Base-by-base conservation (phyloP, 1,140 invertebrate genomes). In the Alviniconcha marisindica region DNA sequence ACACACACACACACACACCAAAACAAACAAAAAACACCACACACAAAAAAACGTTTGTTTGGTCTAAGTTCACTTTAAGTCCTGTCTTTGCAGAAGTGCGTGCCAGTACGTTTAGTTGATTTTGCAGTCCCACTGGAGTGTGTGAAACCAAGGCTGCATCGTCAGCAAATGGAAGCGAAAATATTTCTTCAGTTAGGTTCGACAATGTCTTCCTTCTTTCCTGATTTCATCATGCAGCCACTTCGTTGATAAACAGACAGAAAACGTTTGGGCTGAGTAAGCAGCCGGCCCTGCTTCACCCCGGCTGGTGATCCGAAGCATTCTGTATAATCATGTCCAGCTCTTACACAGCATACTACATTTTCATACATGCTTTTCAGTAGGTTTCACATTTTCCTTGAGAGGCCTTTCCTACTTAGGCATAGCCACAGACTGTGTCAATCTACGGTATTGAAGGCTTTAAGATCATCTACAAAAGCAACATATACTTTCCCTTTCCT, bases 321-420 rank as follows among this genome's bases (percentile, higher is more conserved):
- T n/a, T 60, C 56, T 60, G 56, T 60, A n/a, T 60, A 60, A 24
- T 60, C 56, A 5, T 2, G 28, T n/a, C 56, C 56, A n/a, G 28
- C 56, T n/a, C 56, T 1, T n/a, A 60, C 15, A 60, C 56, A 60
- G 28, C 56, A 60, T n/a, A 60, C 21, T n/a, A 60, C 56, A 60
- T 60, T 60, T 60, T 60, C 56, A 60, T 60, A 60, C 56, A 60
- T 60, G 56, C 56, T 60, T 60, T 60, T 60, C 7, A 60, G 56
- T 60, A 60, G 28, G 14, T 60, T n/a, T 24, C 21, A 24, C 56
- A 60, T 60, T 60, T 60, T 60, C 28, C 56, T 60, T 4, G 56
- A 60, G 21, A 60, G 28, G 21, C 56, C 56, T 60, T 60, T 60
- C 28, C 56, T 60, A 7, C 21, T n/a, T 24, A 60, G 56, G 28